Base-by-base conservation (phyloP, 2,797 vertebrate genomes). In the Acipenser transmontanus region DNA sequence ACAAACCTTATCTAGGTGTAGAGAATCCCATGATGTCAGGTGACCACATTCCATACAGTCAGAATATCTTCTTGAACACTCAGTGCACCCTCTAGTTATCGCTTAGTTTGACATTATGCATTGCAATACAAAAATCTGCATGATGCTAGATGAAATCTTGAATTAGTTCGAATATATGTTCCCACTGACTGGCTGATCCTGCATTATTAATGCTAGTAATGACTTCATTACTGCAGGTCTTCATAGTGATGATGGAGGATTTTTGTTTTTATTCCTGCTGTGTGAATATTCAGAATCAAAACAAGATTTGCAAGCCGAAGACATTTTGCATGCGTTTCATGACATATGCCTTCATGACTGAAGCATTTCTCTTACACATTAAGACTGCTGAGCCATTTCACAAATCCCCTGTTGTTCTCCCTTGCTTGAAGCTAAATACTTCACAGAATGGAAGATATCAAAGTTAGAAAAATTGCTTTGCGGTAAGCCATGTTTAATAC, bases 11-110 rank as follows among this genome's bases (percentile, higher is more conserved):
- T 4, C 34, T 34, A 34, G 34, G 34, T 34, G 34, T 34, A 34
- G 34, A 34, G 34, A 34, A 34, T 34, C 34, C 34, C 34, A 34
- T 34, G 34, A 34, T 34, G 34, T 34, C 34, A 34, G 4, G 34
- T 34, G 34, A 34, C 34, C 34, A 34, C 34, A 34, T 34, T 34
- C 34, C 4, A 4, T 34, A 34, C 34, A 34, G 34, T 34, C 34
- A 34, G 34, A 4, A 75, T 71, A 13, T 63, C 73, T 74, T 75
- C 74, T 79, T 81, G 76, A 81, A 81, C 83, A 76, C 68, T 47
- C 68, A 76, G 72, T 72, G 79, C 71, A 73, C 78, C 8, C 71
- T 68, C 66, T 14, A 79, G 80, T 34, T 34, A 34, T 34, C 34
- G 4, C 34, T 34, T 34, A 34, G 4, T 34, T 34, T 34, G 34